Evolutionary conservation across 2,888 invertebrate species (phyloP).

Genomic region (Cybosia mesomella): DNA sequence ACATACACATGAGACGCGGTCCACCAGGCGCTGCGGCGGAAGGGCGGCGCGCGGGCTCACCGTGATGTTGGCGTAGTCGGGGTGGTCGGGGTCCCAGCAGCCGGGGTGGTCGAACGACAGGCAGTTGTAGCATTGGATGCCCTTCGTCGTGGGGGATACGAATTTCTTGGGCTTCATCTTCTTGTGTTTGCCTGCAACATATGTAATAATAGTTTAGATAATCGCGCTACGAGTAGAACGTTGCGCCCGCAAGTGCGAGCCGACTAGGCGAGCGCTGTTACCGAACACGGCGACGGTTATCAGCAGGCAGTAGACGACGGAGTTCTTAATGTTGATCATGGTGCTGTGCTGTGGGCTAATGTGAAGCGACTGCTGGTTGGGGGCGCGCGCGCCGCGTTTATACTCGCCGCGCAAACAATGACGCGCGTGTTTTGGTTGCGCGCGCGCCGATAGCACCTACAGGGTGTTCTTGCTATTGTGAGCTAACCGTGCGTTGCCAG

Average conservation of each 20-base stretch:
- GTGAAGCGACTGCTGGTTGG: constrained; percentile 22
- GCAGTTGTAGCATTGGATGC: constrained; percentile 83
- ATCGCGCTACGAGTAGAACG: not conserved
- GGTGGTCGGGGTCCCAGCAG: constrained; percentile 84
- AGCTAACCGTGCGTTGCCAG: constrained; percentile 8
- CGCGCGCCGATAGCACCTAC: constrained; percentile 39
- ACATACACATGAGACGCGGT: not conserved
- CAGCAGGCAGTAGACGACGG: constrained; percentile 67
- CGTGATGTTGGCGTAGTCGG: constrained; percentile 80
- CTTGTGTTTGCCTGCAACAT: constrained; percentile 73
- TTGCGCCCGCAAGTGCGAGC: too few species aligned
- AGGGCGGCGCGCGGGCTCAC: constrained; percentile 52
- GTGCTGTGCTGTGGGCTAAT: constrained; percentile 16
- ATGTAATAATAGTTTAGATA: not conserved
- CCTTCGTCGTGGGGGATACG: constrained; percentile 73
- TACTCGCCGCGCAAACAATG: constrained; percentile 55
- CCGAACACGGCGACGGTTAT: constrained; percentile 68
- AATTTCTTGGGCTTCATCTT: constrained; percentile 79
- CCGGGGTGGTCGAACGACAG: constrained; percentile 83
- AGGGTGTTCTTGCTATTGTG: constrained; percentile 39
- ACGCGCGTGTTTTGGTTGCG: constrained; percentile 57
- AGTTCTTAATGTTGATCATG: constrained; percentile 60
- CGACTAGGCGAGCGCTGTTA: too few species aligned
- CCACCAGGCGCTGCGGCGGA: too few species aligned
- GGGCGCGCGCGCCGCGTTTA: constrained; percentile 52